Evolutionary conservation across 1,140 invertebrate genomes (phyloP), one percentile per base, ranked within the genome.

Genomic region (Drosophila subobscura): DNA sequence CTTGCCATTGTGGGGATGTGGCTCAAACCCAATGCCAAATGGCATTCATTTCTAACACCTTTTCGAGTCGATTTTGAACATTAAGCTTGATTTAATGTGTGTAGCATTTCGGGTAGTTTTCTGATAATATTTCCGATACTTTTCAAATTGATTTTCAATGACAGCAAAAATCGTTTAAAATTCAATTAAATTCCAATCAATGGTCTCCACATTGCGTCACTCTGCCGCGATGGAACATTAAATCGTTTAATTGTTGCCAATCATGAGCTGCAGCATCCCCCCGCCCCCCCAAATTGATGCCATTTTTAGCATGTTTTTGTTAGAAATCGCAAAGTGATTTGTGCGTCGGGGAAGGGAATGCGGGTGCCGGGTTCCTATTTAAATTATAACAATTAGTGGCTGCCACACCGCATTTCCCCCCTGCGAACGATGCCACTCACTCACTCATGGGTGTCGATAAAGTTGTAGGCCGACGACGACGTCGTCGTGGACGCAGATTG

Each of bases 161-260:
- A 46, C 20, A 20, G 63, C 54, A 76, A 84, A 76, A 73, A 77
- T 80, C 60, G 75, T 78, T 86, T 81, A 88, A 86, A 88, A 67
- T 77, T 65, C 70, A 86, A 86, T 86, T 72, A 86, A 88, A 86
- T 78, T 76, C 61, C 83, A 88, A 86, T 86, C 78, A 86, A 72
- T 81, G 65, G 47, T 20, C 16, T 20, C 29, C 40, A 14, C 44
- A 51, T 47, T 66, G 41, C 45, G 52, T 66, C 60, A 67, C 54
- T 29, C 40, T 47, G 10, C 57, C 49, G 42, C 23, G 58, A 60
- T 60, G 70, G 55, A 47, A 81, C 83, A 88, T 67, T 88, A 71
- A 81, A 65, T 66, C 60, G 55, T 51, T 70, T 88, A 86, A 88
- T 88, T 77, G 72, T 42, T 47, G 10, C 37, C 27, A 45, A 22